Conservation (phyloP, 2,113 vertebrate species). For the Osmerus eperlanus region DNA sequence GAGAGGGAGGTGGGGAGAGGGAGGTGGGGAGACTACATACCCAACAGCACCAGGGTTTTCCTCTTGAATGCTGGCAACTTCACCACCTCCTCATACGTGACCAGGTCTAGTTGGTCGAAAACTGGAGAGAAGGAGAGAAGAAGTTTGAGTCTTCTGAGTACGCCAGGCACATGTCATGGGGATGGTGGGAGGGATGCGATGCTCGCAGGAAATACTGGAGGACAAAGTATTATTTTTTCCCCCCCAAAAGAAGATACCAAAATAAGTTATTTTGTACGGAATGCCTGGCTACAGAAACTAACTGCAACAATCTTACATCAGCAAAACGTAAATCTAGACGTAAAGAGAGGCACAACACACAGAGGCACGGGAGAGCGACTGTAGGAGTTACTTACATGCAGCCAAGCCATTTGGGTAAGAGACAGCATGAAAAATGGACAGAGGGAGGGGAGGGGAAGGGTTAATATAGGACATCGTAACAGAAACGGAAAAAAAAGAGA, state of each 20-base stretch:
- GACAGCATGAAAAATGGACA: conserved; percentile 99
- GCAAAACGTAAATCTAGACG: not conserved
- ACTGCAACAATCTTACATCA: not conserved
- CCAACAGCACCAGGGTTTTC: conserved; percentile 90
- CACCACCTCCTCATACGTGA: conserved; percentile 92
- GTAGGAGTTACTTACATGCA: conserved; percentile 99
- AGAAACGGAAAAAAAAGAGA: conserved; percentile 5
- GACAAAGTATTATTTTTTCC: too few species aligned
- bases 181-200: not conserved
- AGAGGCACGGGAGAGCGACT: conserved; percentile 56
- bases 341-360: not conserved
- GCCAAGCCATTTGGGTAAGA: conserved; percentile 97
- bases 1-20: conserved; percentile 21
- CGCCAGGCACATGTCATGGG: not conserved
- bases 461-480: conserved; percentile 48
- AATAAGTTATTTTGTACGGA: too few species aligned
- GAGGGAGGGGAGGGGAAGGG: conserved; percentile 74
- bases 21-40: conserved; percentile 57
- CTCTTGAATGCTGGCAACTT: conserved; percentile 91
- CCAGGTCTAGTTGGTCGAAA: conserved; percentile 94
- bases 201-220: too few species aligned
- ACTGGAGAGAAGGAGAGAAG: conserved; percentile 72
- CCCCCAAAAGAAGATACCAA: too few species aligned
- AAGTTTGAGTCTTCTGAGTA: not conserved
- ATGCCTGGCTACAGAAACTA: too few species aligned